Base-by-base conservation (phyloP, 2,797 vertebrate genomes). In the Benthosema pterotum region DNA sequence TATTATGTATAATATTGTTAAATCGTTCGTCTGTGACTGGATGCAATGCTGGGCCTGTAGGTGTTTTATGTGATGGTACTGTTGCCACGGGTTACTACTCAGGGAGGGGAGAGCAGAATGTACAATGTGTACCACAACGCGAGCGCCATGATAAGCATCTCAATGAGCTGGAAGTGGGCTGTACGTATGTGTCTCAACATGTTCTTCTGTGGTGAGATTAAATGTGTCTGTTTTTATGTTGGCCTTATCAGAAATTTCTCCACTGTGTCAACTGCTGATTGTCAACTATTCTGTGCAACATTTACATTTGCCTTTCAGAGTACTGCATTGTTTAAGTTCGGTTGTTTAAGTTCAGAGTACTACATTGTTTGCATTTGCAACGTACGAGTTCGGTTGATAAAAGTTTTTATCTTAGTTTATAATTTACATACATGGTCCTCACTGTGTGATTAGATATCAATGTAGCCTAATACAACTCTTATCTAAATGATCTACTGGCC, bases 21-120 rank as follows among this genome's bases (percentile, higher is more conserved):
- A 38, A 38, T 38, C 7, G 32, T 38, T 38, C 32, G 32, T 7
- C 28, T 7, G 28, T 32, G 28, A 7, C 28, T 32, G 28, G 28
- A 32, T 38, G 32, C 42, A 67, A 15, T 63, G 63, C 64, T 47
- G 61, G 60, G 16, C 18, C 55, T 52, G n/a, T 42, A 22, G 42
- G 52, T 51, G 47, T 11, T 32, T 45, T 3, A 57, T 1, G 2
- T 54, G 48, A 73, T 59, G 57, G 42, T 58, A 42, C 43, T 0
- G 66, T 83, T 83, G 60, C 67, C 51, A 72, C 71, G 57, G 61
- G 49, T 83, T 71, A 82, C 67, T 78, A 11, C 32, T 38, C 32
- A 1, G 0, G 53, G 43, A 42, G 63, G 45, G 28, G 38, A 49
- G 54, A 67, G 72, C 69, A 65, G 42, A 60, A 52, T 82, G 70